Base-by-base conservation (phyloP, 2,113 vertebrate species). In the Lipophrys pholis region DNA sequence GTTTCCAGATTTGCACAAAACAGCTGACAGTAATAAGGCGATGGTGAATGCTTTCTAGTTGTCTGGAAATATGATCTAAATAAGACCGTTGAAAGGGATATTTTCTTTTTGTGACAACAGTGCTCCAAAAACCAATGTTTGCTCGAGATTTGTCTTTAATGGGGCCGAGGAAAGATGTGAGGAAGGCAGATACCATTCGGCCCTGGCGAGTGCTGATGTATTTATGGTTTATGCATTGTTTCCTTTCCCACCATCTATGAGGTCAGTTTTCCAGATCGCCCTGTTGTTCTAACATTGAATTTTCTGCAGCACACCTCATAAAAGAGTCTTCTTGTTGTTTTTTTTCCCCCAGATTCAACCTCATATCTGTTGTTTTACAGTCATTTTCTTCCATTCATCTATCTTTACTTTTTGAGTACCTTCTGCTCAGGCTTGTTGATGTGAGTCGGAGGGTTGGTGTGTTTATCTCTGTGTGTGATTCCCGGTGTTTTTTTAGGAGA, bases 401-500 rank as follows among this genome's bases (percentile, higher is more conserved):
- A 70, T 42, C 58, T 73, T 60, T 63, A 62, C 50, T 35, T 52
- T 30, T 30, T 16, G 42, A 42, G 12, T 1, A 8, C 12, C 40
- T 69, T 61, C 51, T 38, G 7, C 55, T 57, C 53, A 17, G 56
- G 17, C 69, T 11, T 64, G 55, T 67, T 43, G 46, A 41, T 63
- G 46, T 51, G 36, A 10, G 49, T 54, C 41, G 39, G 51, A 57
- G 38, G 10, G 48, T 57, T 38, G n/a, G 0, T 51, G 16, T 17
- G n/a, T 50, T 48, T 65, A 38, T 48, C 8, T 79, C 46, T 56
- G 14, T 75, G 40, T 58, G 57, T 69, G 46, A 80, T 64, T 49
- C 73, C 73, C 65, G 63, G 58, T 86, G 87, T 90, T 87, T 90
- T 84, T 85, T n/a, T n/a, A 89, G 87, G 85, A 76, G 82, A 90